phyloP scores from a whole-genome alignment of 2,113 vertebrate species.

The Brachionichthys hirsutus region DNA sequence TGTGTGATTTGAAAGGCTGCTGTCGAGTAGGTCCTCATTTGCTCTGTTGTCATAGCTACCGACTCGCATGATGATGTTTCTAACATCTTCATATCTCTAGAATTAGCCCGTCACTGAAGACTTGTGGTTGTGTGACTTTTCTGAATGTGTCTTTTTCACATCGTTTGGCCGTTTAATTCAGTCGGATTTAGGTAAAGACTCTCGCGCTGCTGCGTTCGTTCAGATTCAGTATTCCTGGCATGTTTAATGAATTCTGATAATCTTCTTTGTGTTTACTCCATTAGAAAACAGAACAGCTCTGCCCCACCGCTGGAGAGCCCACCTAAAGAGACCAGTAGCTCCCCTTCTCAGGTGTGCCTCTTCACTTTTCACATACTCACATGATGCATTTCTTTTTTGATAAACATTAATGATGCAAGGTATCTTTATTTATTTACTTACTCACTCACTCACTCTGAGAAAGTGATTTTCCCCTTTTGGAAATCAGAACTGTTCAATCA shows the following conservation, averaged over 20 bases:
- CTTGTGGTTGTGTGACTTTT: not conserved
- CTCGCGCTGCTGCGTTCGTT: not conserved
- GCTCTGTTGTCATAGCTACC: slow-evolving; percentile 49
- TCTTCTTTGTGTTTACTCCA: slow-evolving; percentile 22
- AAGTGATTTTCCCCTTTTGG: too few relatives aligned
- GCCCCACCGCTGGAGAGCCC: slow-evolving; percentile 80
- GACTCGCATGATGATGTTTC: slow-evolving; percentile 39
- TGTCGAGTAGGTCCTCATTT: slow-evolving; percentile 33
- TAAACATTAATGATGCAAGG: too few relatives aligned
- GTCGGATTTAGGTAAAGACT: not conserved
- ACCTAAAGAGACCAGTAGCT: slow-evolving; percentile 83
- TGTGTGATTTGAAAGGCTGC: slow-evolving; percentile 27
- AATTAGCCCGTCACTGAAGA: slow-evolving; percentile 21
- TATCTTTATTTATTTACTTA: too few relatives aligned
- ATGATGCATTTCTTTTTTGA: too few relatives aligned
- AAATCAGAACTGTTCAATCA: too few relatives aligned
- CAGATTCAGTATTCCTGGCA: too few relatives aligned
- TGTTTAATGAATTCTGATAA: too few relatives aligned
- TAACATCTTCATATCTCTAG: slow-evolving; percentile 7
- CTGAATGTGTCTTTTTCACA: not conserved
- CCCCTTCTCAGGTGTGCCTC: slow-evolving; percentile 86
- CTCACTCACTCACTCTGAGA: too few relatives aligned
- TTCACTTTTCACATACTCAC: not conserved
- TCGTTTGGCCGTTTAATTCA: not conserved
- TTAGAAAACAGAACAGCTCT: slow-evolving; percentile 84